Conservation (phyloP, 2,888 invertebrate species). For the Corbicula japonica region DNA sequence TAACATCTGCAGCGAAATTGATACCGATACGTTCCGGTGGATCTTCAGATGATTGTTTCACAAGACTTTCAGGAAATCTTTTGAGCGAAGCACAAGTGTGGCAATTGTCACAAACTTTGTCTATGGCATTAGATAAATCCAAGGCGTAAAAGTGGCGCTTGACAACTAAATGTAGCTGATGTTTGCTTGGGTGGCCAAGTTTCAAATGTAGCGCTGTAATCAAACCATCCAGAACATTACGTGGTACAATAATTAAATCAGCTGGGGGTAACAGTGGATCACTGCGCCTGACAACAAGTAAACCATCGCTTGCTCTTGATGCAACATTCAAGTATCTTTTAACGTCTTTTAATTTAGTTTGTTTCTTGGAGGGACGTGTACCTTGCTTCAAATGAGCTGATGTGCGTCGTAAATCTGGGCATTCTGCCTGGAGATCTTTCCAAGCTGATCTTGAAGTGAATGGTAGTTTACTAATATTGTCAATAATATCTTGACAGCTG, state of each 20-base stretch:
- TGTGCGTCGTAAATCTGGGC: conserved; percentile 20
- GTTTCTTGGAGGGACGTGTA: conserved; percentile 44
- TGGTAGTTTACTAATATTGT: conserved; percentile 16
- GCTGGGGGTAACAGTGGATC: conserved; percentile 34
- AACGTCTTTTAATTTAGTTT: conserved; percentile 62
- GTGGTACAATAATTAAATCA: conserved; percentile 65
- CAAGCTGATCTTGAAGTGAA: conserved; percentile 39
- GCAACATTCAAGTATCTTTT: conserved; percentile 54
- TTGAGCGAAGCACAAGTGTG: conserved; percentile 37
- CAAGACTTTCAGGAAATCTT: conserved; percentile 14
- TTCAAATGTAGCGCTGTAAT: conserved; percentile 62
- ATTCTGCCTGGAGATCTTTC: conserved; percentile 16
- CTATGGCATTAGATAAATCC: conserved; percentile 54
- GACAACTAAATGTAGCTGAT: conserved; percentile 52
- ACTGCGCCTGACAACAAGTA: conserved; percentile 15
- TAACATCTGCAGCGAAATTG: conserved; percentile 70
- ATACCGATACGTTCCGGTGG: conserved; percentile 52
- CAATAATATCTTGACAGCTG: conserved; percentile 30
- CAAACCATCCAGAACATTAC: conserved; percentile 59
- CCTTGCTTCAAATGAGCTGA: conserved; percentile 32
- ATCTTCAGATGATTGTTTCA: conserved; percentile 17
- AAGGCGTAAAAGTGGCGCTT: conserved; percentile 62
- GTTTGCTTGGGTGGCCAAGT: conserved; percentile 60
- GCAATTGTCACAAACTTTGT: conserved; percentile 17
- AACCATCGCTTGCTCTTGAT: conserved; percentile 54